Conservation (phyloP, 2,888 invertebrate species). For the Plusia festucae region DNA sequence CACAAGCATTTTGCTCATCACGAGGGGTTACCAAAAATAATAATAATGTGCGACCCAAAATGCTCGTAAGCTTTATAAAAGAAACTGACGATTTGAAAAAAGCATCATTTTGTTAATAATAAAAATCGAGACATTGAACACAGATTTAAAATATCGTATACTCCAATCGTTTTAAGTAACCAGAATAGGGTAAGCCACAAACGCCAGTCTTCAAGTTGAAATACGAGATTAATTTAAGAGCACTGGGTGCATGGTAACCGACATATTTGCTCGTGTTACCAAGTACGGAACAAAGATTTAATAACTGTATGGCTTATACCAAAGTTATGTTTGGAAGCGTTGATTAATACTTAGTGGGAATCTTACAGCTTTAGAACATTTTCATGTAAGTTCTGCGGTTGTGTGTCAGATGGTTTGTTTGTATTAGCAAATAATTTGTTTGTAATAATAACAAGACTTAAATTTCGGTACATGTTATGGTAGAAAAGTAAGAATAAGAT, state of each 20-base stretch:
- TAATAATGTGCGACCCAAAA: no score
- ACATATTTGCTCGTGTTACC: conserved; percentile 19
- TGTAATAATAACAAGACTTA: no score
- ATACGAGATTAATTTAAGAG: conserved; percentile 36
- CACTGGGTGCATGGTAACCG: conserved; percentile 16
- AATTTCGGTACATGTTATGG: no score
- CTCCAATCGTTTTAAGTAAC: conserved; percentile 14
- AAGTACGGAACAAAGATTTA: conserved; percentile 23
- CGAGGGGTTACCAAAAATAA: no score
- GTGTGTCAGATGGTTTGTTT: background rate
- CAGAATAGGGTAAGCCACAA: conserved; percentile 31
- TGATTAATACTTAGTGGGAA: background rate
- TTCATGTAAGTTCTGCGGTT: background rate
- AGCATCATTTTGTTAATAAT: no score
- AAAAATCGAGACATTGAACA: background rate
- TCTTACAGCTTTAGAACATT: background rate
- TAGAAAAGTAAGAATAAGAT: no score
- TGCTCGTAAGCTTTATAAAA: no score
- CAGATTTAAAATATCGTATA: conserved; percentile 24
- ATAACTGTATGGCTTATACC: conserved; percentile 18
- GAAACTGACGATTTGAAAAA: no score
- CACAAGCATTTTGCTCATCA: no score
- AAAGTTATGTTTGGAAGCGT: background rate
- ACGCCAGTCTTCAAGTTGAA: conserved; percentile 23
- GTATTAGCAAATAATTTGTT: no score